Evolutionary conservation across 2,888 invertebrate species (phyloP), one percentile per base, ranked within the genome.

Genomic region (Callyntrura guangdongensis): DNA sequence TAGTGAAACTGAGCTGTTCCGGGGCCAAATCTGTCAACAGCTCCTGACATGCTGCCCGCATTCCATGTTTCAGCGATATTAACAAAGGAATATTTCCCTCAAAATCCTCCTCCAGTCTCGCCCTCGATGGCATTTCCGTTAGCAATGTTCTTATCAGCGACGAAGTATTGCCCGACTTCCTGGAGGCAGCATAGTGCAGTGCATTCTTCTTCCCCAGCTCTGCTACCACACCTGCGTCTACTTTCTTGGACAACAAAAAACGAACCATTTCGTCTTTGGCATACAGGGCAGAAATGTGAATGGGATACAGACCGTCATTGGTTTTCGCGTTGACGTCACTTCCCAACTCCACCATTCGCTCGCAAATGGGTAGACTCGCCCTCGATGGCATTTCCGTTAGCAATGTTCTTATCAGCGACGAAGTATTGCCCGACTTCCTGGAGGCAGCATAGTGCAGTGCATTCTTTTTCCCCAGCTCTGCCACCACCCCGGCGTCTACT

Each of bases 241-340:
- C 98, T 95, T 97, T 97, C 95, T 98, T 98, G 86, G 97, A 96
- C 86, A 99, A 96, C 69, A 99, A 96, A 84, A 98, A 95, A 94
- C 91, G 84, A 17, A 94, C 88, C 14, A 92, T 92, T 69, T 94
- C 93, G 87, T 98, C 97, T 96, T n/a, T n/a, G n/a, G n/a, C n/a
- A n/a, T n/a, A n/a, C n/a, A 98, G 99, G 0, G 99, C 99, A 0
- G 99, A 99, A 81, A 99, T 98, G 95, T 99, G 99, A 11, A 99
- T 96, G 0, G 99, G 99, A 6, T 99, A 99, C 72, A 99, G 96
- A 5, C 99, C 99, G 95, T 99, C 99, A 99, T 99, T 84, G 0
- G 64, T 27, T 94, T 97, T 96, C 64, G 98, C 97, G 93, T 98
- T 97, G 90, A 99, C 99, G 99, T 22, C 99, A 11, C 98, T 97